These are phyloP conservation scores for Cyphomyrus plagiostoma DNA, from an alignment of 2,113 vertebrate genomes.

Conservation along the genomic window DNA sequence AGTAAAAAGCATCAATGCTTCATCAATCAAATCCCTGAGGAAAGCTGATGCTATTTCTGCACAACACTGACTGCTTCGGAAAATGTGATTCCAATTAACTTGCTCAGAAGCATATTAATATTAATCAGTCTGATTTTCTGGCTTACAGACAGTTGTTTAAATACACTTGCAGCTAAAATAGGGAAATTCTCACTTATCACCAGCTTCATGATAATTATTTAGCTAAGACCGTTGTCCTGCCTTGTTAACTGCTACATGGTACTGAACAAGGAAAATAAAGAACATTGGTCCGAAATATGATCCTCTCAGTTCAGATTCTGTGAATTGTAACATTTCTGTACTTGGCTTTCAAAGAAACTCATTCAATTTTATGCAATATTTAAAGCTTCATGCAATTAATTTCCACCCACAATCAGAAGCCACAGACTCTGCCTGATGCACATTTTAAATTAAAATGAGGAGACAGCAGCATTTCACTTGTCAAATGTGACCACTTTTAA, in stretches of 20 bases:
- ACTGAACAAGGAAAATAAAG: background rate
- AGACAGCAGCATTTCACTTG: slow-evolving; percentile 44
- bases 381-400: slow-evolving; percentile 9
- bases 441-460: slow-evolving; percentile 16
- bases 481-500: slow-evolving; percentile 62
- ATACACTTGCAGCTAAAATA: background rate
- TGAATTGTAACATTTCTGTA: background rate
- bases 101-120: background rate
- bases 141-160: background rate
- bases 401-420: slow-evolving; percentile 14
- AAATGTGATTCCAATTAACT: background rate
- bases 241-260: background rate
- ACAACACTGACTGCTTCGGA: background rate
- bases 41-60: background rate
- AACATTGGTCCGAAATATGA: background rate
- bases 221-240: background rate
- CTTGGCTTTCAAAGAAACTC: background rate
- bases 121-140: background rate
- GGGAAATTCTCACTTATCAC: background rate
- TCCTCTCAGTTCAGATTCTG: background rate
- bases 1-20: background rate
- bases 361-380: slow-evolving; percentile 15
- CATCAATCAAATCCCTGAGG: background rate
- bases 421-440: background rate
- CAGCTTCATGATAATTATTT: background rate